Base-by-base conservation (phyloP, 2,113 vertebrate genomes). In the Paraplagusia blochii region DNA sequence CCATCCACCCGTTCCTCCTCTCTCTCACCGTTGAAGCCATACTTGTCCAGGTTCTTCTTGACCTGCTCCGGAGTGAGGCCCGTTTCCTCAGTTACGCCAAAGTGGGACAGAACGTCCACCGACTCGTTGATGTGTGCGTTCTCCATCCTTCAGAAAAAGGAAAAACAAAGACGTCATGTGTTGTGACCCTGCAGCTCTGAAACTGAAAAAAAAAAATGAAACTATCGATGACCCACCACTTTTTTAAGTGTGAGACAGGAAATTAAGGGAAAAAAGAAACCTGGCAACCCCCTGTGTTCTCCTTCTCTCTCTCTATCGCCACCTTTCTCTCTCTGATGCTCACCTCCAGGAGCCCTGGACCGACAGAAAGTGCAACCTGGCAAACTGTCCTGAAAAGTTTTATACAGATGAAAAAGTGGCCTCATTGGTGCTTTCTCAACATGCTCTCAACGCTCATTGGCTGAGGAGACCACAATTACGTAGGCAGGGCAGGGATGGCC, bases 1-100 rank as follows among this genome's bases (percentile, higher is more conserved):
- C 49, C 44, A 29, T 29, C 55, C 11, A 52, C 49, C 15, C 49
- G 17, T 57, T 66, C 52, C 44, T 59, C 49, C 34, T 60, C 49
- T 46, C 58, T 79, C 93, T 93, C 83, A 96, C 94, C 94, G 22
- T 96, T 96, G 82, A 53, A 90, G 87, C 94, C 94, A 6, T 87
- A 95, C 79, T 93, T 95, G n/a, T 89, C 91, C 79, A 93, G 77
- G 81, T 82, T 90, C 80, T 76, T 91, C 86, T 94, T 93, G 48
- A 95, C 84, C 88, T 94, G 93, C 12, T 96, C 94, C 7, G 83
- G 89, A 8, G 87, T 75, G 50, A 96, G 92, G 78, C 94, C 94
- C 0, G 78, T 88, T 29, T 83, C 86, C 83, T 96, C 93, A 5
- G 68, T 92, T 80, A 96, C 94, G 43, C 90, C 87, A 79, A 95